A percentile compares a stretch with the other conserved stretches of the same genome.
Conservation (phyloP, 2,888 invertebrate genomes). For the Eilema caniola region DNA sequence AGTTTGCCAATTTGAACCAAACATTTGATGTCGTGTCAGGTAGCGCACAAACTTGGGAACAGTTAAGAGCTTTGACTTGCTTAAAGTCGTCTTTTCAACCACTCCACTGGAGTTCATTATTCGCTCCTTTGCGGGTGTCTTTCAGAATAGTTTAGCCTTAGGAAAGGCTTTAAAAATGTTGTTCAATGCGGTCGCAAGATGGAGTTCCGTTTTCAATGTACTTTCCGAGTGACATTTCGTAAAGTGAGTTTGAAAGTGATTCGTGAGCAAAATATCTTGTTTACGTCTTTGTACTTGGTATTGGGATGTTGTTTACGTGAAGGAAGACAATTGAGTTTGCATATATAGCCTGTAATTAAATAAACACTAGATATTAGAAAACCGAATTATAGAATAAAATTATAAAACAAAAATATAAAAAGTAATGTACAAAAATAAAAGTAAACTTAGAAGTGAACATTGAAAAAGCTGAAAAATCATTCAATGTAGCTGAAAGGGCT, state of each 20-base stretch:
- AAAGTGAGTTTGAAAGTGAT: constrained; percentile 46
- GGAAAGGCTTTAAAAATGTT: constrained; percentile 38
- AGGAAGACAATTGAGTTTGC: neutral
- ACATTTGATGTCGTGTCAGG: constrained; percentile 19
- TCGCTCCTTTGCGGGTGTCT: constrained; percentile 50
- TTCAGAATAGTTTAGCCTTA: constrained; percentile 47
- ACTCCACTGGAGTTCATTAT: constrained; percentile 51
- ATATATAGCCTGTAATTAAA: neutral
- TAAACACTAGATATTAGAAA: too few relatives aligned
- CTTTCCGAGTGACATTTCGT: constrained; percentile 35
- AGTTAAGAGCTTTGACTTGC: constrained; percentile 49
- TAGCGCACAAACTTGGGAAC: constrained; percentile 39
- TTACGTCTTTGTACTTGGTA: constrained; percentile 16
- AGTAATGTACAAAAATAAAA: too few relatives aligned
- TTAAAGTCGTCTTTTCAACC: constrained; percentile 49
- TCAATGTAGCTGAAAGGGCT: too few relatives aligned
- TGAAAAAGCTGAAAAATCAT: too few relatives aligned
- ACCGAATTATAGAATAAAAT: too few relatives aligned
- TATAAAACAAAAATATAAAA: too few relatives aligned
- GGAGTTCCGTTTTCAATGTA: constrained; percentile 22
- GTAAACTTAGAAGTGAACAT: too few relatives aligned
- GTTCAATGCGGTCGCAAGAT: constrained; percentile 30
- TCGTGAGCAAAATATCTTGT: constrained; percentile 40
- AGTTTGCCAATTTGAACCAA: constrained; percentile 1
- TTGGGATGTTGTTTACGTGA: neutral